Percentiles rank a stretch among this genome's conserved stretches.
phyloP scores from a whole-genome alignment of 2,113 vertebrate species.

The Nothocercus julius region DNA sequence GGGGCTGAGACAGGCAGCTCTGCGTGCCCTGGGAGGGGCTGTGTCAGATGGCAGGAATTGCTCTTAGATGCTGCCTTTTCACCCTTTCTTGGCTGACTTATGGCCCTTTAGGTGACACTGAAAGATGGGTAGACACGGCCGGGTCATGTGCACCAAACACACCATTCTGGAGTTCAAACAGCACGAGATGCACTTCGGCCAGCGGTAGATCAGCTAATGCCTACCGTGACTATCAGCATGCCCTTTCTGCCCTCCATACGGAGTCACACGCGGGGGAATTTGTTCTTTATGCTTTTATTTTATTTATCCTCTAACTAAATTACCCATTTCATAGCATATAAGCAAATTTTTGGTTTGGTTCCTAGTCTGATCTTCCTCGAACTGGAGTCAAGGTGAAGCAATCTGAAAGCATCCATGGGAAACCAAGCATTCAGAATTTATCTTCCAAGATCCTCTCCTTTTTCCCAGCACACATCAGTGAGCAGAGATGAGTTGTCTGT shows the following conservation, averaged over 20 bases:
- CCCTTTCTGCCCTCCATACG: fast-evolving
- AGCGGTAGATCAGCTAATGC: fast-evolving
- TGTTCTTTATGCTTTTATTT: not conserved
- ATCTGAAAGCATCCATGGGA: not conserved
- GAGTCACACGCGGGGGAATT: not conserved
- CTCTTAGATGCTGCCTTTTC: not conserved
- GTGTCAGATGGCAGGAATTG: too few species aligned
- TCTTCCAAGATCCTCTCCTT: not conserved
- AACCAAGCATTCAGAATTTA: not conserved
- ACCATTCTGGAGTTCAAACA: not conserved
- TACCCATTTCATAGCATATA: not conserved
- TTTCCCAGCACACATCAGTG: fast-evolving
- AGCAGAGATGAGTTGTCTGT: not conserved
- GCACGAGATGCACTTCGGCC: fast-evolving
- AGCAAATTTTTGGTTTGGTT: not conserved
- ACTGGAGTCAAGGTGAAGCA: not conserved
- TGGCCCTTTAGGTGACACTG: too few species aligned
- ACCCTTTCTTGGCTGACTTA: not conserved
- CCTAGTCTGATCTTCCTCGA: not conserved
- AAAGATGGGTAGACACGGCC: fast-evolving
- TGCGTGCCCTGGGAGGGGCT: fast-evolving
- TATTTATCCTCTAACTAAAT: not conserved
- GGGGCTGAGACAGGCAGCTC: not conserved
- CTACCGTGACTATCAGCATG: not conserved
- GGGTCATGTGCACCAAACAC: fast-evolving